Conservation (phyloP, 2,797 vertebrate genomes). For the Artibeus jamaicensis region DNA sequence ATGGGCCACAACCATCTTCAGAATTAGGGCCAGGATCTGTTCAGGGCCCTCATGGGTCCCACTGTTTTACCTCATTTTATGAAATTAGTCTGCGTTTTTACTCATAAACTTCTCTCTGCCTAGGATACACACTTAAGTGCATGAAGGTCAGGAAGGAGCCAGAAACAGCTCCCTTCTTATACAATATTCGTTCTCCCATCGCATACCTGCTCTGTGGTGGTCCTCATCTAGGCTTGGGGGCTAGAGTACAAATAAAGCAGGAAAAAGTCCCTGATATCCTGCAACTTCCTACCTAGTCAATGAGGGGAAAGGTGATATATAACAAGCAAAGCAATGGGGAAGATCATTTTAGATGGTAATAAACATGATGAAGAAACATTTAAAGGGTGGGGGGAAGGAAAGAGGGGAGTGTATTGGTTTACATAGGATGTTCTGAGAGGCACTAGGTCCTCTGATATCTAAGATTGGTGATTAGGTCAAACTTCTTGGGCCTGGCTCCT, state of each 20-base stretch:
- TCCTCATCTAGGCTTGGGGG: background rate
- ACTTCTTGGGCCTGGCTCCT: background rate
- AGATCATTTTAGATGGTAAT: background rate
- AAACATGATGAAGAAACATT: background rate
- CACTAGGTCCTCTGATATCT: background rate
- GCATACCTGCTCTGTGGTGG: background rate
- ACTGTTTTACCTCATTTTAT: background rate
- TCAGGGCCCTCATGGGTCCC: background rate
- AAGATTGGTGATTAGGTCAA: background rate
- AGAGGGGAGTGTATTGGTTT: background rate
- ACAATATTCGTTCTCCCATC: background rate
- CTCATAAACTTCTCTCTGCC: background rate
- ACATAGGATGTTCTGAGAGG: background rate
- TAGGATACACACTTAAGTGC: background rate
- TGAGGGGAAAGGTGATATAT: background rate
- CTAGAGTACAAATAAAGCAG: background rate
- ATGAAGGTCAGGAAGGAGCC: background rate
- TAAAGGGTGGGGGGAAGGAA: background rate
- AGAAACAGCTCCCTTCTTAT: background rate
- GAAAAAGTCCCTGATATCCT: background rate
- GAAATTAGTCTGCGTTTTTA: background rate
- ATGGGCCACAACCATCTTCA: background rate
- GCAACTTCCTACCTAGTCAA: background rate
- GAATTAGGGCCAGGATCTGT: background rate
- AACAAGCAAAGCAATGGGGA: background rate